phyloP scores from a whole-genome alignment of 2,888 invertebrate species.

The Folsomia manolachei region DNA sequence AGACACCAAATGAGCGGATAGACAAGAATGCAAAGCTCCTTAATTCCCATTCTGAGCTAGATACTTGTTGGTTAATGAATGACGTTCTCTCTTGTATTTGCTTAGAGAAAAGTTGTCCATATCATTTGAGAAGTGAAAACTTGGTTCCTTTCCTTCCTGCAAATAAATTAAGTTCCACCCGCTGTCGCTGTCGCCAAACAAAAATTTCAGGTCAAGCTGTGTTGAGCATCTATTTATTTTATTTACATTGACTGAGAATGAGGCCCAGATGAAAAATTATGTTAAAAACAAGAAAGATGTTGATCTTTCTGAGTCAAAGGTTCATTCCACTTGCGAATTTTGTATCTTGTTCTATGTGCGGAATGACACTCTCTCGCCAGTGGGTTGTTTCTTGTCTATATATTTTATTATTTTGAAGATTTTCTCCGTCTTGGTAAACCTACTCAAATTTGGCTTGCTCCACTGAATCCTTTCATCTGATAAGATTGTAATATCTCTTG shows the following conservation, averaged over 20 bases:
- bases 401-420: background rate
- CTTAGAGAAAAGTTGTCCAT: too few relatives aligned
- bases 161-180: too few relatives aligned
- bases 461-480: background rate
- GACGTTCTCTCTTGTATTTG: too few relatives aligned
- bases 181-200: background rate
- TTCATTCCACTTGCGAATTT: background rate
- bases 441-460: background rate
- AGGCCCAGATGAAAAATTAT: background rate
- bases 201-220: background rate
- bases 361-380: background rate
- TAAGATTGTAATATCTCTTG: background rate
- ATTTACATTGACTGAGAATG: background rate
- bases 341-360: background rate
- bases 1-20: too few relatives aligned
- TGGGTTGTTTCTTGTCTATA: too few relatives aligned
- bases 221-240: background rate
- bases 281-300: background rate
- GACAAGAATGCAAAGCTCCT: too few relatives aligned
- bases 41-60: too few relatives aligned
- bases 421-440: background rate
- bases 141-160: too few relatives aligned
- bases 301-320: background rate
- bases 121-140: too few relatives aligned
- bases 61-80: too few relatives aligned